Conservation (phyloP, 2,113 vertebrate species). For the Vanacampus margaritifer region DNA sequence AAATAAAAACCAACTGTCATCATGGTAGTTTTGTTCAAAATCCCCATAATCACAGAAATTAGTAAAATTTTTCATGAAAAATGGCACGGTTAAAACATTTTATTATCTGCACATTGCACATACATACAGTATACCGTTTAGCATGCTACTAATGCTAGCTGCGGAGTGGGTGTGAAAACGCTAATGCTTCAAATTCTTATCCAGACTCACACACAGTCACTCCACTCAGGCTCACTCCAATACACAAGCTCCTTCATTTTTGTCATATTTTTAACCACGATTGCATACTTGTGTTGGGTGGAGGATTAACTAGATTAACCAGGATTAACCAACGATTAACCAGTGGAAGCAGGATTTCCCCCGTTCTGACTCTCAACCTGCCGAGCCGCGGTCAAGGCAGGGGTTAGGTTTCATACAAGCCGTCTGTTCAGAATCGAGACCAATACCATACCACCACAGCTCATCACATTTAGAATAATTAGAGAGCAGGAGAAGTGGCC, state of each 20-base stretch:
- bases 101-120: no score
- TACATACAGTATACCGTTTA: no score
- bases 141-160: no score
- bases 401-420: constrained; percentile 37
- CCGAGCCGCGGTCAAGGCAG: constrained; percentile 17
- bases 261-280: neutral
- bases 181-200: neutral
- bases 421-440: constrained; percentile 7
- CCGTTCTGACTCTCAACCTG: constrained; percentile 1
- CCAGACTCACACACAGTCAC: neutral
- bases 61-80: no score
- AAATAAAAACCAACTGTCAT: no score
- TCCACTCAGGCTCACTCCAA: neutral
- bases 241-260: neutral
- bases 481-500: constrained; percentile 22
- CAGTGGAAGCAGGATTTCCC: constrained; percentile 22
- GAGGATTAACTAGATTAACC: neutral
- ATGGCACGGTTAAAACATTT: no score
- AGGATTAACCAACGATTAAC: constrained; percentile 8
- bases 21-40: no score
- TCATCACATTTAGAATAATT: constrained; percentile 39
- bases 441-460: constrained; percentile 9
- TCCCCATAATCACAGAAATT: no score
- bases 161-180: neutral
- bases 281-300: neutral